A percentile compares a stretch with the other conserved stretches of the same genome.
These are phyloP conservation scores for Lithobates pipiens DNA, from an alignment of 2,797 vertebrate species.

Conservation along the genomic window DNA sequence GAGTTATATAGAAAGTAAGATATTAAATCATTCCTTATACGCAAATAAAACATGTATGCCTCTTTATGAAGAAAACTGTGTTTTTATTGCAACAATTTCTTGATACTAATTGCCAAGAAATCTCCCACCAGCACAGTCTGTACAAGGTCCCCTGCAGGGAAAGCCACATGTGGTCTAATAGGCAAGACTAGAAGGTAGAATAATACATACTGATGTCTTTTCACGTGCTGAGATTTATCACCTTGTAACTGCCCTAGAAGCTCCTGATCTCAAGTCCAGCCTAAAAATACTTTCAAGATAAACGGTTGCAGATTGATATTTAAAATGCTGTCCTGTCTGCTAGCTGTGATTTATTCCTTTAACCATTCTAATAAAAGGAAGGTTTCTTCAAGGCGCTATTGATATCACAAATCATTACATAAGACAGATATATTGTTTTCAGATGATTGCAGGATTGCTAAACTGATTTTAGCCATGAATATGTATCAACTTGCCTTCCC, in stretches of 20 bases:
- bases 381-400: conserved; percentile 30
- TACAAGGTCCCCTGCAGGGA: background rate
- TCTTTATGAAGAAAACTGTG: too few relatives aligned
- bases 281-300: conserved; percentile 42
- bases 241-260: conserved; percentile 24
- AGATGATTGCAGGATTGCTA: conserved; percentile 32
- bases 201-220: conserved; percentile 20
- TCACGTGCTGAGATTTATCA: conserved; percentile 31
- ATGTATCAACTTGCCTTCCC: background rate
- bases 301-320: conserved; percentile 38
- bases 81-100: background rate
- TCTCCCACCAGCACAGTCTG: background rate
- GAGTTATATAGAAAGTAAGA: background rate
- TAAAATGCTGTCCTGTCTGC: conserved; percentile 42
- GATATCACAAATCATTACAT: conserved; percentile 38
- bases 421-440: conserved; percentile 41
- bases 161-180: background rate
- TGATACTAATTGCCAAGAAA: background rate
- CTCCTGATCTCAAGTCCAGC: conserved; percentile 13
- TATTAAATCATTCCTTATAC: too few relatives aligned
- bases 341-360: conserved; percentile 45
- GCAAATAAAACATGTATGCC: too few relatives aligned
- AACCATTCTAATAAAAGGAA: conserved; percentile 46
- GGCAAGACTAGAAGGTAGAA: background rate
- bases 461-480: conserved; percentile 30